Conservation (phyloP, 2,888 invertebrate species). For the Agrotis clavis region DNA sequence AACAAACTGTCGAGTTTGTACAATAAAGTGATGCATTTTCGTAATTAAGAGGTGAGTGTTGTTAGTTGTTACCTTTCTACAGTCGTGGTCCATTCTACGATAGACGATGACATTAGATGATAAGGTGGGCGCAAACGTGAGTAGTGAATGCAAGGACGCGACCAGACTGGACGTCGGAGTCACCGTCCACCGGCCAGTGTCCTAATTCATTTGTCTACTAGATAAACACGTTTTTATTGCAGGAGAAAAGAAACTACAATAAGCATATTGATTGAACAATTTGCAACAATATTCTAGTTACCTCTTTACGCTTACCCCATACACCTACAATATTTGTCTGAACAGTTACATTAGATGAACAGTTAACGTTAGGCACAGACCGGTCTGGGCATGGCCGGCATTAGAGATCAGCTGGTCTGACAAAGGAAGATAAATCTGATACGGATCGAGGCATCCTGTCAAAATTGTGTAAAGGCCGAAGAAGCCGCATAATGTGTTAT, state of each 20-base stretch:
- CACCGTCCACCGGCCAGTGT: conserved; percentile 63
- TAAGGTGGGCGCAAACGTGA: conserved; percentile 79
- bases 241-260: conserved; percentile 48
- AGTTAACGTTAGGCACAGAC: conserved; percentile 62
- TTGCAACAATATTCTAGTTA: conserved; percentile 61
- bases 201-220: conserved; percentile 63
- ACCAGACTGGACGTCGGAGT: conserved; percentile 69
- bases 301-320: conserved; percentile 51
- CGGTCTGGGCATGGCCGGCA: conserved; percentile 64
- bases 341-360: conserved; percentile 68
- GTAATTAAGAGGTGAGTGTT: conserved; percentile 84
- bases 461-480: conserved; percentile 42
- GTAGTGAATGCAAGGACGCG: conserved; percentile 89
- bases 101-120: conserved; percentile 87
- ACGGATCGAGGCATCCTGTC: conserved; percentile 40
- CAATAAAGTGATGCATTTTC: conserved; percentile 79
- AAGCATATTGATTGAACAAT: conserved; percentile 63
- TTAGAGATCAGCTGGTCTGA: conserved; percentile 74
- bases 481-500: conserved; percentile 38
- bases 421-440: conserved; percentile 50
- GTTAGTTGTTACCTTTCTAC: conserved; percentile 80
- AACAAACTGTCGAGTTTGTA: conserved; percentile 67
- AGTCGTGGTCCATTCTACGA: conserved; percentile 73
- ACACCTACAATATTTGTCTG: conserved; percentile 64
- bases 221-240: conserved; percentile 50